Evolutionary conservation across 1,140 invertebrate genomes (phyloP), one percentile per base, ranked within the genome.

Genomic region (Drosophila paulistorum): DNA sequence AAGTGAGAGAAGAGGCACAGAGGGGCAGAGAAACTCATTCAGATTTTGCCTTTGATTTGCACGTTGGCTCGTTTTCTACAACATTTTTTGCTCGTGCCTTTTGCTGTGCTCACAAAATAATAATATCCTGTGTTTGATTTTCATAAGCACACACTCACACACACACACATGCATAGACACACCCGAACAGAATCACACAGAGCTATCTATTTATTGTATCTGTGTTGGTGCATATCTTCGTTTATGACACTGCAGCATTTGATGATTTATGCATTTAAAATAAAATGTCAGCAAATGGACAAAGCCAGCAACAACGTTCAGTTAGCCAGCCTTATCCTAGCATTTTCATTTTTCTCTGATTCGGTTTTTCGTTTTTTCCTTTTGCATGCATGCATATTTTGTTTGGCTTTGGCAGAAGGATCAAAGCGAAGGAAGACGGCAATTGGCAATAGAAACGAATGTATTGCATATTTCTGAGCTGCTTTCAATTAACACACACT

Each of bases 181-280:
- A 58, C 10, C 17, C 17, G 1, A 17, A 60, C 2, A 41, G 3
- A 54, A 23, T 55, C 4, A 33, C 7, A 58, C 10, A 51, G 45
- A 23, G 42, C 58, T 71, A 77, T 69, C 65, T 72, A 61, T 72
- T 71, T 71, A 71, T 75, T 79, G 71, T 69, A 61, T 58, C 63
- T 66, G 61, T 71, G 71, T 62, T 68, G 78, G 71, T 77, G 68
- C 67, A 75, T 68, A 68, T 80, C 80, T 77, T 59, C 75, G 76
- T 78, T 86, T 87, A 82, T 87, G 79, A 79, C 82, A 87, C 83
- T 86, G 82, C 82, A 82, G 79, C 75, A 82, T 48, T 71, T 68
- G 67, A 89, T 87, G 83, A 87, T 87, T 87, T 87, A 87, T 87
- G 83, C 77, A 89, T 87, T 89, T 84, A 80, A 80, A 74, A 77